Evolutionary conservation across 92 coral and sea anemone genomes (phyloP).

Genomic region (Desmophyllum pertusum): DNA sequence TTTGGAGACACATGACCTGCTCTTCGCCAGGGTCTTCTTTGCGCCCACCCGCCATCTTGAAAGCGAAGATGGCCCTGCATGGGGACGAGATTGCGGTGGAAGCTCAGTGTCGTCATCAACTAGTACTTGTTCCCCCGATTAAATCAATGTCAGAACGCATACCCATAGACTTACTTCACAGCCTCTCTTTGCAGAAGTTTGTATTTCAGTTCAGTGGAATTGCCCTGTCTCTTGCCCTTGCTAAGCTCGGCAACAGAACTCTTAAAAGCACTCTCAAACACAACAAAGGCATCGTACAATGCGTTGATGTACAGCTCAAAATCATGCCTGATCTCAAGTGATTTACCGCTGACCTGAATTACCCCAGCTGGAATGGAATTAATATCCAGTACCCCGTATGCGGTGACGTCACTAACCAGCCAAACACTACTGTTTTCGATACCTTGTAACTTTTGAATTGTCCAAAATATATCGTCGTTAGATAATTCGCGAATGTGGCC

Average conservation of each 20-base stretch:
- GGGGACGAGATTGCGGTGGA: too few relatives aligned
- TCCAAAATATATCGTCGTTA: conserved; percentile 26
- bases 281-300: conserved; percentile 26
- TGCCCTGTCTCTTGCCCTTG: not conserved
- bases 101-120: too few relatives aligned
- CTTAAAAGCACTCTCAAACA: conserved; percentile 30
- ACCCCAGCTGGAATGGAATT: conserved; percentile 53
- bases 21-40: too few relatives aligned
- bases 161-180: conserved; percentile 6
- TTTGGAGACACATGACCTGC: too few relatives aligned
- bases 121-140: too few relatives aligned
- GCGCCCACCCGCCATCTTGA: too few relatives aligned
- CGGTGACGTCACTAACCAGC: conserved; percentile 33
- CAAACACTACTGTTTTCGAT: conserved; percentile 9
- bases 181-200: not conserved
- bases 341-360: conserved; percentile 16
- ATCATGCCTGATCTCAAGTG: conserved; percentile 22
- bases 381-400: conserved; percentile 31
- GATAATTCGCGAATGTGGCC: conserved; percentile 24
- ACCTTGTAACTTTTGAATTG: not conserved
- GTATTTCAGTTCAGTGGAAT: not conserved
- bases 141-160: too few relatives aligned
- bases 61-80: too few relatives aligned
- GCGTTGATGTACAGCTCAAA: conserved; percentile 18
- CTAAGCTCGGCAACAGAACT: not conserved